phyloP scores from a whole-genome alignment of 2,797 vertebrate genomes.

The Sardinella longiceps region DNA sequence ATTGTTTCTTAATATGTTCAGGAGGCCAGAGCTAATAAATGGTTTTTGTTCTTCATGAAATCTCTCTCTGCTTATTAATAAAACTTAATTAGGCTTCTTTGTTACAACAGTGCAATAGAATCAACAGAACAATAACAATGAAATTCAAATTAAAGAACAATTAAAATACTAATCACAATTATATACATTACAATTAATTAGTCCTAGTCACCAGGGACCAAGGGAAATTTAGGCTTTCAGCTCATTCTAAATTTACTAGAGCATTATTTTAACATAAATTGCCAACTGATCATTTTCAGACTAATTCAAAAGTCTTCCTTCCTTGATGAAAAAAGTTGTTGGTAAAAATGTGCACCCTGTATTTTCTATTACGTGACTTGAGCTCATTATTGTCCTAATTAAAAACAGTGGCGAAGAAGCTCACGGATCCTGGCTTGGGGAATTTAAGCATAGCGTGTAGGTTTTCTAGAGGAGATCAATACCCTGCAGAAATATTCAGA shows the following conservation, averaged over 20 bases:
- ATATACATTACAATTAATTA: too few relatives aligned
- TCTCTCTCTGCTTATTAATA: too few relatives aligned
- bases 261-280: constrained; percentile 22
- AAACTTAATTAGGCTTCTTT: too few relatives aligned
- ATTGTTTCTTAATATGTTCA: too few relatives aligned
- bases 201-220: not conserved
- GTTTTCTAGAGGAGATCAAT: not conserved
- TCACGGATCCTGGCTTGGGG: not conserved
- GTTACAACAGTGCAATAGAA: too few relatives aligned
- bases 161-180: too few relatives aligned
- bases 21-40: too few relatives aligned
- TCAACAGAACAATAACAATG: too few relatives aligned
- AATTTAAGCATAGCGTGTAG: not conserved
- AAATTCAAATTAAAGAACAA: too few relatives aligned
- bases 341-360: not conserved
- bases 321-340: not conserved
- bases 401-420: not conserved
- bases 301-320: not conserved
- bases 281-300: too few relatives aligned
- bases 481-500: not conserved
- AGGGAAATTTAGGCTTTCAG: not conserved
- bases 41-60: too few relatives aligned
- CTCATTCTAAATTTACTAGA: not conserved
- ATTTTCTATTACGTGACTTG: not conserved
- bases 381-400: constrained; percentile 1